Conservation (phyloP, 2,888 invertebrate species). For the Drosophila macrospina region DNA sequence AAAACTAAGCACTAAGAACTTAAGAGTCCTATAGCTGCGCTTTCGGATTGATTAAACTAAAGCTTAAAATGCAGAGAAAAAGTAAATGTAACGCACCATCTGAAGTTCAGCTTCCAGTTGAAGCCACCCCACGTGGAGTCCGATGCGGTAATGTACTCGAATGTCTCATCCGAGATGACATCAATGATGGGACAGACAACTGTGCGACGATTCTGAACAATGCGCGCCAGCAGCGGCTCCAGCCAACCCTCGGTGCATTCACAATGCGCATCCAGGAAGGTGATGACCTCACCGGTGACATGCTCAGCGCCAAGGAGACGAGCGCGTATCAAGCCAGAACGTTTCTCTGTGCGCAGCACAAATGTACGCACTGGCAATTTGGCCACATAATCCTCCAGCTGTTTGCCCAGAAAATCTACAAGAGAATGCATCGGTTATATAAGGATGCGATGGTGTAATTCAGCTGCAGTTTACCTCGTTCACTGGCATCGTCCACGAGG, state of each 20-base stretch:
- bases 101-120: conserved; percentile 99
- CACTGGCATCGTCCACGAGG: conserved; percentile 98
- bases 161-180: conserved; percentile 99
- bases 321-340: conserved; percentile 98
- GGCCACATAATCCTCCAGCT: conserved; percentile 95
- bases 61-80: not conserved
- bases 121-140: conserved; percentile 99
- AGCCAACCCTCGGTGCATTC: conserved; percentile 97
- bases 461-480: conserved; percentile 89
- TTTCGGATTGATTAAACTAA: not conserved
- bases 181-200: conserved; percentile 99
- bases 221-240: conserved; percentile 96
- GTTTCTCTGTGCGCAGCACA: conserved; percentile 94
- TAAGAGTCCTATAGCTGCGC: no score
- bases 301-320: conserved; percentile 96
- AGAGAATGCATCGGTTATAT: conserved; percentile 10
- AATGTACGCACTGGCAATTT: conserved; percentile 94
- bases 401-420: conserved; percentile 94
- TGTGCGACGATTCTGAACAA: conserved; percentile 95
- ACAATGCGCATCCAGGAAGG: conserved; percentile 86
- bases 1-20: no score
- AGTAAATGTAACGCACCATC: conserved; percentile 89
- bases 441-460: no score
- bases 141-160: conserved; percentile 99
- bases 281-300: conserved; percentile 88